A percentile compares a stretch with the other conserved stretches of the same genome.
These are phyloP conservation scores for Lithodes maja DNA, from an alignment of 2,888 invertebrate genomes.

Conservation along the genomic window DNA sequence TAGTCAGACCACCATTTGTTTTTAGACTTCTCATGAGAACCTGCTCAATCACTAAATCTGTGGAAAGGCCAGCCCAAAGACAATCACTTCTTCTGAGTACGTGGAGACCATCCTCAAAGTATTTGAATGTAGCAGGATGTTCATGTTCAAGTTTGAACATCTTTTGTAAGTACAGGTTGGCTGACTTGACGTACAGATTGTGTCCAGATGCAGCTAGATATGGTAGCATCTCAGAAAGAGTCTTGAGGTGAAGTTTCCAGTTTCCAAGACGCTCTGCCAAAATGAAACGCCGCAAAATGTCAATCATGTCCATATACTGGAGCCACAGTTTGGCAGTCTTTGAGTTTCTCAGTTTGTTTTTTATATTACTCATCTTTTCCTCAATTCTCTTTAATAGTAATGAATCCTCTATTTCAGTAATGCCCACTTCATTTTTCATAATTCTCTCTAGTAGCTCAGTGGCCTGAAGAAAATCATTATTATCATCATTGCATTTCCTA, in stretches of 20 bases:
- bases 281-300: constrained; percentile 3
- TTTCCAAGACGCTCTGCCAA: neutral
- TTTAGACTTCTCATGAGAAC: neutral
- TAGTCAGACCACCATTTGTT: neutral
- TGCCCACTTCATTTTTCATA: neutral
- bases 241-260: constrained; percentile 5
- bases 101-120: neutral
- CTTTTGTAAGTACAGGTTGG: constrained; percentile 4
- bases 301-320: neutral
- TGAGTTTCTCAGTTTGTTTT: neutral
- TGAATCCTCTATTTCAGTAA: neutral
- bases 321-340: neutral
- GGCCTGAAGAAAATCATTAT: neutral
- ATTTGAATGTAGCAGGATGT: neutral
- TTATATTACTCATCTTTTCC: neutral
- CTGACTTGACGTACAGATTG: neutral
- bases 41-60: constrained; percentile 22
- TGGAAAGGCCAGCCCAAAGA: constrained; percentile 2
- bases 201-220: neutral
- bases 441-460: constrained; percentile 3
- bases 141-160: neutral
- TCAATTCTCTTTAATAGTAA: neutral
- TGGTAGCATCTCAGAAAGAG: neutral
- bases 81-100: neutral
- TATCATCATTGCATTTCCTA: neutral